phyloP scores from a whole-genome alignment of 1,140 invertebrate species.

The Coptotermes formosanus region DNA sequence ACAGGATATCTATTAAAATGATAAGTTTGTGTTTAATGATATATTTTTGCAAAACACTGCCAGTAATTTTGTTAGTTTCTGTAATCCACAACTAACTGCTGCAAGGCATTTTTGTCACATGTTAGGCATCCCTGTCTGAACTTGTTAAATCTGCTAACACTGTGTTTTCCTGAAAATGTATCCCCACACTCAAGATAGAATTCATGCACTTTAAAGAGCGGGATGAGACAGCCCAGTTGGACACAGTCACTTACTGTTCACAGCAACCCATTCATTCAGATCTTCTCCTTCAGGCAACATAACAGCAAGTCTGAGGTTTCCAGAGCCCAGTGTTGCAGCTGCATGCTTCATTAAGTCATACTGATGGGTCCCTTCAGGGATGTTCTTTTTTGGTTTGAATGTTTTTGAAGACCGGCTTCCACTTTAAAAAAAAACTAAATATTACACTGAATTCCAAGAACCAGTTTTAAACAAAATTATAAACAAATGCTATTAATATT shows the following conservation, averaged over 20 bases:
- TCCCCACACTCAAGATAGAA: too few species aligned
- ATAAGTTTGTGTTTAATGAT: too few species aligned
- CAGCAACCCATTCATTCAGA: slow-evolving; percentile 99
- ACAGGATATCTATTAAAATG: too few species aligned
- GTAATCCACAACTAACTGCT: too few species aligned
- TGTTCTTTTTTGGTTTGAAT: slow-evolving; percentile 99
- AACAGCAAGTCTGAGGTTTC: slow-evolving; percentile 93
- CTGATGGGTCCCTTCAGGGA: slow-evolving; percentile 97
- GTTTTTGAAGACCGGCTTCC: slow-evolving; percentile 91
- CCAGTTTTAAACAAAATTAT: too few species aligned
- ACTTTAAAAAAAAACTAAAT: slow-evolving; percentile 35
- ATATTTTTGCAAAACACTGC: too few species aligned
- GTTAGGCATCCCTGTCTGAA: too few species aligned
- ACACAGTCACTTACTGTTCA: slow-evolving; percentile 80
- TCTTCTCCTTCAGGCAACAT: slow-evolving; percentile 98
- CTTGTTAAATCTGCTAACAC: too few species aligned
- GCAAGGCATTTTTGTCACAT: too few species aligned
- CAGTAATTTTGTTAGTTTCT: too few species aligned
- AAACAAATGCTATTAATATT: too few species aligned
- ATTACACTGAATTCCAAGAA: neutral
- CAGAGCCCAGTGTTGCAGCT: slow-evolving; percentile 95
- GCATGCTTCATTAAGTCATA: slow-evolving; percentile 99
- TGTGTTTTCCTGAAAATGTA: too few species aligned
- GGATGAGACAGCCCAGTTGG: neutral
- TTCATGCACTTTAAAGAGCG: neutral